These are phyloP conservation scores for Caenorhabditis auriculariae DNA, from an alignment of 2,888 invertebrate species.

Conservation along the genomic window DNA sequence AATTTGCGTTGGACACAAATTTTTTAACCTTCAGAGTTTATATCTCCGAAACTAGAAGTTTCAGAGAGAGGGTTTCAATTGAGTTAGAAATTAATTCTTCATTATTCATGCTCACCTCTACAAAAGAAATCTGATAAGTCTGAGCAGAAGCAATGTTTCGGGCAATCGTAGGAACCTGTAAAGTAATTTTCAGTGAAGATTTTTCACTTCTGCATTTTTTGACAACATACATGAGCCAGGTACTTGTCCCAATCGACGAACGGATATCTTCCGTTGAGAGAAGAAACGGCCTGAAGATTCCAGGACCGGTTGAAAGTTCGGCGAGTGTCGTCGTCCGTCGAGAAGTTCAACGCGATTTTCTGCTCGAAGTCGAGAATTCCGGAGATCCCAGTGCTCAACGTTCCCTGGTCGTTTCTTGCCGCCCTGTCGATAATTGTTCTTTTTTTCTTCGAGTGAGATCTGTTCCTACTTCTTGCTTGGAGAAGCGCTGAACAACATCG, in stretches of 20 bases:
- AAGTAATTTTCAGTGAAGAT: neutral
- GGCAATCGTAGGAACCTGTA: slow-evolving; percentile 10
- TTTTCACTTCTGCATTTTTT: neutral
- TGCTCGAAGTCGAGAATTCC: slow-evolving; percentile 31
- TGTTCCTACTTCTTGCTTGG: too few relatives aligned
- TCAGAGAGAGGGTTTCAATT: slow-evolving; percentile 7
- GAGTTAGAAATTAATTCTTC: neutral
- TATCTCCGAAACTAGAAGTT: too few relatives aligned
- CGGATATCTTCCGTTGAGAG: slow-evolving; percentile 9
- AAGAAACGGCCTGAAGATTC: slow-evolving; percentile 11
- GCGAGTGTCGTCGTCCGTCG: slow-evolving; percentile 28
- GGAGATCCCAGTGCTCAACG: too few relatives aligned
- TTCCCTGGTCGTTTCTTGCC: too few relatives aligned
- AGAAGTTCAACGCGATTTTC: slow-evolving; percentile 24
- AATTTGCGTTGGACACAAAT: too few relatives aligned
- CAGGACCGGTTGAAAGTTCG: slow-evolving; percentile 22
- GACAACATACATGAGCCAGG: slow-evolving; percentile 5
- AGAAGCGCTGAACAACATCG: slow-evolving; percentile 14
- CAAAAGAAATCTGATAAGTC: slow-evolving; percentile 13
- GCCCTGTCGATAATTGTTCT: too few relatives aligned
- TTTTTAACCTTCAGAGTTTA: too few relatives aligned
- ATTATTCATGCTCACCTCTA: slow-evolving; percentile 9
- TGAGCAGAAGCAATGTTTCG: slow-evolving; percentile 6
- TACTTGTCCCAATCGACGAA: slow-evolving; percentile 35
- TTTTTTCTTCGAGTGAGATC: too few relatives aligned